Evolutionary conservation across 2,113 vertebrate genomes (phyloP).

Genomic region (Taxidea taxus): DNA sequence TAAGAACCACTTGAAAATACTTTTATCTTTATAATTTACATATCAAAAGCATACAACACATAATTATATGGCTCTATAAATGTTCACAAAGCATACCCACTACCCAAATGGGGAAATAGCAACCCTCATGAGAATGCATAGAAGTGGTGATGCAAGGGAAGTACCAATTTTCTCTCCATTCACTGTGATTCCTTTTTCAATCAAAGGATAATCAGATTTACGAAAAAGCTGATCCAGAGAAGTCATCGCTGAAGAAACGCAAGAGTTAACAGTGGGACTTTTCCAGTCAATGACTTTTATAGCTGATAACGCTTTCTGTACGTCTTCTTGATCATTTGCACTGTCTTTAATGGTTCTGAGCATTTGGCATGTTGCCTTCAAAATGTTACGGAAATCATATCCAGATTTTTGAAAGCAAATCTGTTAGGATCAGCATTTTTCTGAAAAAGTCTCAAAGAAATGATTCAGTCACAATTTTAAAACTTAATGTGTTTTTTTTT

Average conservation of each 20-base stretch:
- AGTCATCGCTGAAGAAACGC: not conserved
- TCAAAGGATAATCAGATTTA: not conserved
- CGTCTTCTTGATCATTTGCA: constrained; percentile 9
- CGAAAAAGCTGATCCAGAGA: not conserved
- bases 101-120: not conserved
- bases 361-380: constrained; percentile 51
- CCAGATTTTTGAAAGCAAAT: constrained; percentile 55
- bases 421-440: constrained; percentile 51
- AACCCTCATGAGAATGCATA: not conserved
- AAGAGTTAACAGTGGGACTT: constrained; percentile 33
- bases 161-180: not conserved
- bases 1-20: not conserved
- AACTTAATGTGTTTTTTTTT: constrained; percentile 9
- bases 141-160: not conserved
- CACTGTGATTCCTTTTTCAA: not conserved
- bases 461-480: constrained; percentile 42
- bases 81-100: not conserved
- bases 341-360: constrained; percentile 36
- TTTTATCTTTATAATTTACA: not conserved
- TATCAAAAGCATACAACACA: not conserved
- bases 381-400: constrained; percentile 55
- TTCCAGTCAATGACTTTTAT: constrained; percentile 3
- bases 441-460: constrained; percentile 38
- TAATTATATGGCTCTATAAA: not conserved
- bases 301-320: constrained; percentile 30